phyloP scores from a whole-genome alignment of 64 coral and sea anemone species.

The Dendrophyllia cribrosa region DNA sequence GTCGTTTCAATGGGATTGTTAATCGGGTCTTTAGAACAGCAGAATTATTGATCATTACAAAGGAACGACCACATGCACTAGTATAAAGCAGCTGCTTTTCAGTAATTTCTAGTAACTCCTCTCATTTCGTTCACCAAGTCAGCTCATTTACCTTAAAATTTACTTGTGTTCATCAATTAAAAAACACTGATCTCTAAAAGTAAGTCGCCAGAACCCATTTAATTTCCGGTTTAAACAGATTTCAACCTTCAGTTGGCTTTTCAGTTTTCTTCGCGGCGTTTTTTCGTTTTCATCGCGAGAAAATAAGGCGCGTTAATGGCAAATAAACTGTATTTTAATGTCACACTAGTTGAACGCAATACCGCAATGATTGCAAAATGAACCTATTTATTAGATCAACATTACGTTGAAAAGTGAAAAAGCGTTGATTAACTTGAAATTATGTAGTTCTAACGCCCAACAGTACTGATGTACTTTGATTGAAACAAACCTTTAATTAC shows the following conservation, averaged over 20 bases:
- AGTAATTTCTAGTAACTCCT: background rate
- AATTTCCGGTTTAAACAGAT: background rate
- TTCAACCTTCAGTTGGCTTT: background rate
- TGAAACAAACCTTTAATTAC: slow-evolving; percentile 29
- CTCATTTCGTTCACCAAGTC: background rate
- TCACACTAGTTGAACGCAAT: background rate
- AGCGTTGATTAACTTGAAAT: slow-evolving; percentile 24
- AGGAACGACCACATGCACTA: slow-evolving; percentile 1
- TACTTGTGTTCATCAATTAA: background rate
- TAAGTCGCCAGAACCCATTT: background rate
- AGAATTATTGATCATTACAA: slow-evolving; percentile 32
- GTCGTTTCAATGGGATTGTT: background rate
- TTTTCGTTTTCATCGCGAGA: background rate
- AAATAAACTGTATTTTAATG: background rate
- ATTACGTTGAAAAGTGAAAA: background rate
- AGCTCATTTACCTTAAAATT: too few species aligned
- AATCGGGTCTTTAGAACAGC: slow-evolving; percentile 6
- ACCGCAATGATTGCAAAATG: slow-evolving; percentile 8
- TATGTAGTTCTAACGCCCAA: slow-evolving; percentile 15
- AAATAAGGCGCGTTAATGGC: background rate
- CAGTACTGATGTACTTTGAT: background rate
- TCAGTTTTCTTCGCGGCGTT: background rate
- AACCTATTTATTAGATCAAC: background rate
- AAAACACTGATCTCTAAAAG: background rate
- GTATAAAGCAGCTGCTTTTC: slow-evolving; percentile 21